phyloP scores from a whole-genome alignment of 1,140 invertebrate genomes.

The Rhopalosiphum maidis region DNA sequence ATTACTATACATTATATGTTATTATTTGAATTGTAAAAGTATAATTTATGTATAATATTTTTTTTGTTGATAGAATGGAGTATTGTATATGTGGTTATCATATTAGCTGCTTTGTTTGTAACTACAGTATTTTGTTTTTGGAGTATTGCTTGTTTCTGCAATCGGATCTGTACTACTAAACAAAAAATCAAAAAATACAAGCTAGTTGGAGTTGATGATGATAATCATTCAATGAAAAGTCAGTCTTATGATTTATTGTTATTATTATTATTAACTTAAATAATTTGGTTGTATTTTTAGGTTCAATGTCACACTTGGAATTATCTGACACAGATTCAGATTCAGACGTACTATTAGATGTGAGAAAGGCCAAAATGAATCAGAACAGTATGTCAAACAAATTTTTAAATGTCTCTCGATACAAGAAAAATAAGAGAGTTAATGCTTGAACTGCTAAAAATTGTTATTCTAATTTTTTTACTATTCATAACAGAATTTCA shows the following conservation, averaged over 20 bases:
- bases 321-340: slow-evolving; percentile 47
- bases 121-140: slow-evolving; percentile 72
- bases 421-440: slow-evolving; percentile 51
- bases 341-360: slow-evolving; percentile 52
- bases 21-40: neutral
- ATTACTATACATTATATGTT: neutral
- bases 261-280: too few species aligned
- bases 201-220: slow-evolving; percentile 43
- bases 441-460: slow-evolving; percentile 20
- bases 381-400: slow-evolving; percentile 38
- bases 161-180: slow-evolving; percentile 65
- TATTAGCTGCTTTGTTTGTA: slow-evolving; percentile 71
- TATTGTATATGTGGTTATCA: slow-evolving; percentile 84
- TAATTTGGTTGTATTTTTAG: neutral
- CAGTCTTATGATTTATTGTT: neutral
- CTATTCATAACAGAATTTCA: neutral
- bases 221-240: slow-evolving; percentile 49
- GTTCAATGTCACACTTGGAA: slow-evolving; percentile 49
- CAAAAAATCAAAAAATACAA: slow-evolving; percentile 56
- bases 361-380: slow-evolving; percentile 46
- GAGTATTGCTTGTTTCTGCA: slow-evolving; percentile 74
- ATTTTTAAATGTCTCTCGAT: slow-evolving; percentile 32
- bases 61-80: slow-evolving; percentile 75
- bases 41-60: too few species aligned
- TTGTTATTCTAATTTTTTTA: neutral